Evolutionary conservation across 53 echinoderm and acorn worm species (phyloP).

Genomic region (Temnopleurus reevesii): DNA sequence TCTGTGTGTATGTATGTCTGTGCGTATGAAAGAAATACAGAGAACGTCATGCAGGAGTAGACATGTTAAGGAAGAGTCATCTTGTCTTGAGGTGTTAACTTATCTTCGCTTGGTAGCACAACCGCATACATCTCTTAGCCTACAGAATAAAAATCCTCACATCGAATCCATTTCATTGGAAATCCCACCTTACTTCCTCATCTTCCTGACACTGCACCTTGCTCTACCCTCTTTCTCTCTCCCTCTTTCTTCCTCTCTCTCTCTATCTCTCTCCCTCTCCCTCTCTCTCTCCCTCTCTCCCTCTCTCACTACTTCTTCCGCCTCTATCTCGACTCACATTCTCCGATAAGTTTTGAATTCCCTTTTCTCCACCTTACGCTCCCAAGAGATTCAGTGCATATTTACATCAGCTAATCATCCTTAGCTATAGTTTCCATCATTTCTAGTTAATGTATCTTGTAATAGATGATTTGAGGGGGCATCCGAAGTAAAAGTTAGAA

Average conservation of each 20-base stretch:
- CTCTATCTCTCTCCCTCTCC: not conserved
- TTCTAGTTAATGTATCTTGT: too few relatives aligned
- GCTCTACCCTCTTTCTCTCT: not conserved
- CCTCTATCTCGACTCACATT: not conserved
- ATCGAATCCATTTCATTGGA: not conserved
- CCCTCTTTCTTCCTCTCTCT: not conserved
- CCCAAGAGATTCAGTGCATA: not conserved
- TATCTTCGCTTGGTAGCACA: not conserved
- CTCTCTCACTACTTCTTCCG: not conserved
- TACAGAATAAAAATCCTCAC: not conserved
- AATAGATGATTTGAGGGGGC: too few relatives aligned
- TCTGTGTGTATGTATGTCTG: too few relatives aligned
- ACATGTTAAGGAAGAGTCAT: too few relatives aligned
- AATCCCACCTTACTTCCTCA: conserved; percentile 7
- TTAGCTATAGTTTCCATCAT: too few relatives aligned
- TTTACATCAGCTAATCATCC: not conserved
- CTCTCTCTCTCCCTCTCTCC: not conserved
- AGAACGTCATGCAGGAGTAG: too few relatives aligned
- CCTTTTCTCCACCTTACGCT: not conserved
- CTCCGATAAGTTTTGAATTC: not conserved
- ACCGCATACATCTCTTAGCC: not conserved
- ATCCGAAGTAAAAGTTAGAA: too few relatives aligned
- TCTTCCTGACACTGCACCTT: not conserved
- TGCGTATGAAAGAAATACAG: too few relatives aligned
- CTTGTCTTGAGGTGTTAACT: not conserved